Percentiles rank a stretch among this genome's conserved stretches.
Conservation (phyloP, 35 echinoderm and acorn worm species). For the Ophioderma brevispina region DNA sequence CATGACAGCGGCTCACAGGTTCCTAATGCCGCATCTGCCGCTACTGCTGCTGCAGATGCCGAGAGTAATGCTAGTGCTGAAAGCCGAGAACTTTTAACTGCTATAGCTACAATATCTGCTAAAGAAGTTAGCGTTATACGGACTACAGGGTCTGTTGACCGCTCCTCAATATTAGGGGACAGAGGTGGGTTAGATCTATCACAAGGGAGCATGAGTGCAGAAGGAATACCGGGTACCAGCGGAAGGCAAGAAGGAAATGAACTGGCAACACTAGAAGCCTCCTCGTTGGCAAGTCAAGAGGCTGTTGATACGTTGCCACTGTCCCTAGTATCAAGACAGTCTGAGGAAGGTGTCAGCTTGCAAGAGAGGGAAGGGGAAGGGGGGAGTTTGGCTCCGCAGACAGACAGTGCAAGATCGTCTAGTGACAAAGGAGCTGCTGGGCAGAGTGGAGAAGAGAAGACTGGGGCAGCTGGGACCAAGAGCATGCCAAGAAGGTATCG, state of each 20-base stretch:
- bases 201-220: neutral
- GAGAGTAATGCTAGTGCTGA: neutral
- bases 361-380: constrained; percentile 18
- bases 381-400: neutral
- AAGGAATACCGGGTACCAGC: neutral
- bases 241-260: neutral
- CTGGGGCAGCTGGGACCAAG: too few species aligned
- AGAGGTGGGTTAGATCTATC: neutral
- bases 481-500: too few species aligned
- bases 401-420: neutral
- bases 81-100: constrained; percentile 26
- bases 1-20: neutral
- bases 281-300: neutral
- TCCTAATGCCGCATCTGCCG: neutral
- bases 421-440: constrained; percentile 12
- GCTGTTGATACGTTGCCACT: constrained; percentile 1
- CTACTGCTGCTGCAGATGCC: neutral
- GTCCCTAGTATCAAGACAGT: neutral
- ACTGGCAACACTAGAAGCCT: neutral
- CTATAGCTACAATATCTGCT: constrained; percentile 41
- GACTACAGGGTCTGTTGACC: constrained; percentile 75
- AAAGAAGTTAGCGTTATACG: constrained; percentile 87
- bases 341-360: neutral
- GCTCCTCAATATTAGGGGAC: constrained; percentile 18
- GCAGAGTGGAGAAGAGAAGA: neutral